These are phyloP conservation scores for Athalia circularis DNA, from an alignment of 2,888 invertebrate genomes.

Conservation along the genomic window DNA sequence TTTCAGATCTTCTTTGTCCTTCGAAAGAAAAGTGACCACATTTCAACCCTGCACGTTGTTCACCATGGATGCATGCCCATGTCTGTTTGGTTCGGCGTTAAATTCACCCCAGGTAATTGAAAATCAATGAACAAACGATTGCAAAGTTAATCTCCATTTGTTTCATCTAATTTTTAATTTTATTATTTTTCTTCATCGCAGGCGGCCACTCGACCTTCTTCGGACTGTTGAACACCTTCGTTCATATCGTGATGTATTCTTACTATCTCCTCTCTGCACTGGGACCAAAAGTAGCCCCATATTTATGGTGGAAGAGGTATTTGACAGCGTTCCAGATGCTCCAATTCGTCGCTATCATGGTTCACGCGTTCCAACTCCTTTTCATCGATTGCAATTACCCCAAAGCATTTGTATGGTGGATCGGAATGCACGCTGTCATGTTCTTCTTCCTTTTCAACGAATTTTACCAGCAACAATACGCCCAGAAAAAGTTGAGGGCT, in stretches of 20 bases:
- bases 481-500: constrained; percentile 59
- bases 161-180: constrained; percentile 39
- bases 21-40: constrained; percentile 95
- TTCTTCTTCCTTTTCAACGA: constrained; percentile 97
- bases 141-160: background rate
- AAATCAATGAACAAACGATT: background rate
- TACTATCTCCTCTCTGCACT: constrained; percentile 95
- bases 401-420: constrained; percentile 96
- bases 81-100: constrained; percentile 98
- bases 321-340: constrained; percentile 94
- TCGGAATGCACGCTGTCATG: constrained; percentile 95
- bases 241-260: constrained; percentile 97
- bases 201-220: constrained; percentile 98
- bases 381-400: constrained; percentile 96
- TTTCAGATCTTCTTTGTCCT: constrained; percentile 94
- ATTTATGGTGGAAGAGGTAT: constrained; percentile 97
- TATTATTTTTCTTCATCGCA: constrained; percentile 62
- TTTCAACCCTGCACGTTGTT: constrained; percentile 95
- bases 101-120: constrained; percentile 90
- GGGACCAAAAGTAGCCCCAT: constrained; percentile 90
- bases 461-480: constrained; percentile 91
- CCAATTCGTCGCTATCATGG: constrained; percentile 93
- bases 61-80: constrained; percentile 98
- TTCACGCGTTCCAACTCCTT: constrained; percentile 94
- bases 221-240: constrained; percentile 94